Evolutionary conservation across 2,113 vertebrate species (phyloP).

Genomic region (Tachycineta bicolor): DNA sequence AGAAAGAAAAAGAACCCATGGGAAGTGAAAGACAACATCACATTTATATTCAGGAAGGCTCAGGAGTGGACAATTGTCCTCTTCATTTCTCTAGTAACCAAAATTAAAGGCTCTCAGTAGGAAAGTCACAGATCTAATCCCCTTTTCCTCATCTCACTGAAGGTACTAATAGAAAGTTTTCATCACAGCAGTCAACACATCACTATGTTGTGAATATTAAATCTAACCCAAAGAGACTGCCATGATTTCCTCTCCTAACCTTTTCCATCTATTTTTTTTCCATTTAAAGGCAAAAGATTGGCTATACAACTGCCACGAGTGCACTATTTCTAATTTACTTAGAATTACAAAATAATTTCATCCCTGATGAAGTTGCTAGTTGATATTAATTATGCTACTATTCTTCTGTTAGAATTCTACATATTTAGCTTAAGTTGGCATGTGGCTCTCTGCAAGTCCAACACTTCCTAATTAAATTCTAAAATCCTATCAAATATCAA

Average conservation of each 20-base stretch:
- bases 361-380: neutral
- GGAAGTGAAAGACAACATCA: neutral
- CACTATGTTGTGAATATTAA: neutral
- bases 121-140: conserved; percentile 23
- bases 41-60: conserved; percentile 24
- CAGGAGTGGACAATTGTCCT: neutral
- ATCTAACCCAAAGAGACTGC: neutral
- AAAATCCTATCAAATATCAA: neutral
- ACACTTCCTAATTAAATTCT: neutral
- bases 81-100: conserved; percentile 18
- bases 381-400: neutral
- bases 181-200: neutral
- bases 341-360: neutral
- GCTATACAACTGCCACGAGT: neutral
- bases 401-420: neutral
- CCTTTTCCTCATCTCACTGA: neutral
- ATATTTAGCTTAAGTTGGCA: neutral
- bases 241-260: neutral
- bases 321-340: neutral
- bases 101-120: conserved; percentile 25
- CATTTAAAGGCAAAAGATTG: neutral
- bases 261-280: neutral
- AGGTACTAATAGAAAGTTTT: neutral
- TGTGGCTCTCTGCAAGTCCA: neutral
- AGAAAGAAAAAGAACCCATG: neutral